Percentiles rank a stretch among this genome's conserved stretches.
phyloP scores from a whole-genome alignment of 2,888 invertebrate genomes.

The Nesidiocoris tenuis region DNA sequence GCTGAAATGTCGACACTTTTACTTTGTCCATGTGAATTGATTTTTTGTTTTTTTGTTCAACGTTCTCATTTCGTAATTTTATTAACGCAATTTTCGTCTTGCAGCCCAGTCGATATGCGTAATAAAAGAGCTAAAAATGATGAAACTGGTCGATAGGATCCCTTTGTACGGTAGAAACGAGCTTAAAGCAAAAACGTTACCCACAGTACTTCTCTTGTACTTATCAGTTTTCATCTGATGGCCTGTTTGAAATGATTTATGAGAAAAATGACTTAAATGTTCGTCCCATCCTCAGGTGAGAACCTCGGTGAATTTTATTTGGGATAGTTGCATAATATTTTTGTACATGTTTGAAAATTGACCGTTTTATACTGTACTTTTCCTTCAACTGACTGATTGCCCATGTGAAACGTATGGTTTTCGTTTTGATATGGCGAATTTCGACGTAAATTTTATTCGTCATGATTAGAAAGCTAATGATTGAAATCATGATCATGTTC shows the following conservation, averaged over 20 bases:
- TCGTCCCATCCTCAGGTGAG: constrained; percentile 28
- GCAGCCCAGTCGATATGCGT: constrained; percentile 30
- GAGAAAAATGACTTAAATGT: constrained; percentile 23
- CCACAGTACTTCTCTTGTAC: constrained; percentile 29
- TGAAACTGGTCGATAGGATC: constrained; percentile 33
- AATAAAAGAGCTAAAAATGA: constrained; percentile 21
- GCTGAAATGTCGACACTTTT: constrained; percentile 1
- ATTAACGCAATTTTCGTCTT: constrained; percentile 33
- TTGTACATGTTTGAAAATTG: background rate
- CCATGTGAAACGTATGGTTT: too few species aligned
- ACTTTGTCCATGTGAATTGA: constrained; percentile 6
- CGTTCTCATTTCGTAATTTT: constrained; percentile 19
- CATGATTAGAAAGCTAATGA: too few species aligned
- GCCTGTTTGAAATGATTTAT: constrained; percentile 34
- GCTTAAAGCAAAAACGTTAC: constrained; percentile 22
- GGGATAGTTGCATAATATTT: constrained; percentile 19
- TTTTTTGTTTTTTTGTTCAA: constrained; percentile 16
- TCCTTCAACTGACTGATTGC: background rate
- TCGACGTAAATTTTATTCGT: too few species aligned
- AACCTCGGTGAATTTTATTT: constrained; percentile 25
- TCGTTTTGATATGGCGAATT: too few species aligned
- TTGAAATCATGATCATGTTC: too few species aligned
- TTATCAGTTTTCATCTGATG: constrained; percentile 32
- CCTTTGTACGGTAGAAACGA: constrained; percentile 25
- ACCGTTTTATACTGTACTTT: background rate